A percentile compares a stretch with the other conserved stretches of the same genome.
Conservation (phyloP, 2,113 vertebrate genomes). For the Hemichromis elongatus region DNA sequence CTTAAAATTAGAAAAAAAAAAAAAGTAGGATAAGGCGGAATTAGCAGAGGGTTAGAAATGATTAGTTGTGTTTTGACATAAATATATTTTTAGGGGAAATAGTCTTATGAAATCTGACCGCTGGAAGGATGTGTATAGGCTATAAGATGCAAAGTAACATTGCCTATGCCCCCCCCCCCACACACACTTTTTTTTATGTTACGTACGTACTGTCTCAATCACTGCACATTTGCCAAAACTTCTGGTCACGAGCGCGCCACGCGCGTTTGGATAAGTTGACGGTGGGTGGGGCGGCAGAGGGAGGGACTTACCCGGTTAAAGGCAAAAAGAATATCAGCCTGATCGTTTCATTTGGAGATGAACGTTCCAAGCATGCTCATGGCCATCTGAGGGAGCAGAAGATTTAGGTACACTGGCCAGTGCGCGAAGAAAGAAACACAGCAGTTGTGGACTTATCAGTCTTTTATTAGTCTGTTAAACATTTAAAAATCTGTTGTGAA, state of each 20-base stretch:
- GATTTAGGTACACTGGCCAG: constrained; percentile 13
- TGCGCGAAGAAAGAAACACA: constrained; percentile 9
- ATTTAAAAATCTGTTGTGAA: background rate
- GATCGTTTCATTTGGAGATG: constrained; percentile 53
- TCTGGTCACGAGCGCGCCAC: constrained; percentile 76
- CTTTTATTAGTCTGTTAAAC: background rate
- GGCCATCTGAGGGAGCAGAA: constrained; percentile 42
- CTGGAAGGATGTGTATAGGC: background rate
- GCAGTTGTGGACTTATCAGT: background rate
- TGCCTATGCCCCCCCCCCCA: too few species aligned
- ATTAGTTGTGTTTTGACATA: background rate
- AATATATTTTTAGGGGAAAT: background rate
- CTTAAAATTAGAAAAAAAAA: rapidly evolving
- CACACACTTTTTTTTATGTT: too few species aligned
- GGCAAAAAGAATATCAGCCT: constrained; percentile 31
- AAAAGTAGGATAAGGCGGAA: background rate
- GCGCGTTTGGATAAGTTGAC: constrained; percentile 60
- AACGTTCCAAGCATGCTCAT: constrained; percentile 49
- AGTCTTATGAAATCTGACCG: background rate
- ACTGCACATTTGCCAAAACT: constrained; percentile 34
- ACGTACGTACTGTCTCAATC: background rate
- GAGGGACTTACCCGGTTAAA: constrained; percentile 61
- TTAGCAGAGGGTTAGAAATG: background rate
- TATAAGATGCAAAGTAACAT: background rate
- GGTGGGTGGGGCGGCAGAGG: constrained; percentile 57